Evolutionary conservation across 2,113 vertebrate species (phyloP), one percentile per base, ranked within the genome.

Genomic region (zebrafish (Danio rerio)): DNA sequence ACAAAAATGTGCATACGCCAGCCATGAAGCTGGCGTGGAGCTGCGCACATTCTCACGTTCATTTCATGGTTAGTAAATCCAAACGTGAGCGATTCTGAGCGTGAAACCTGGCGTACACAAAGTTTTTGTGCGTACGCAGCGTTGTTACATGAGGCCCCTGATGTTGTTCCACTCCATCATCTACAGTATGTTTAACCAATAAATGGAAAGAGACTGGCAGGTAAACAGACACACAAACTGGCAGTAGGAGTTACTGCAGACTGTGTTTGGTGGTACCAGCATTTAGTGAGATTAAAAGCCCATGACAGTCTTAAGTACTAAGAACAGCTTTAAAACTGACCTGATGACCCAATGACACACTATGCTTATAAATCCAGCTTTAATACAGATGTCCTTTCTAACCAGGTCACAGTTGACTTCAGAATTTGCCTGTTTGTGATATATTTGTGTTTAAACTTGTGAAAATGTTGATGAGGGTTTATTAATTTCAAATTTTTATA

Each of bases 241-340:
- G 66, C 21, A 59, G 31, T 47, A 53, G 53, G 40, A 53, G 45
- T 42, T 18, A 59, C 15, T 53, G 11, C 65, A 66, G 16, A 66
- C 16, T 43, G 45, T 16, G 15, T 79, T 79, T 62, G 15, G 21
- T 13, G 21, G 9, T 42, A 6, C 21, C 16, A 55, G 21, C 47
- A 43, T 66, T 79, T 66, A 43, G 31, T 43, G 0, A 52, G 76
- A 68, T 78, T 78, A 52, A 63, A 77, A 78, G 45, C 61, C 47
- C 63, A 40, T 53, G 43, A 53, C 21, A 78, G 47, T 62, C 12
- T 49, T 74, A 74, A 73, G 21, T 47, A 61, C 56, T 16, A 15
- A 78, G 20, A 12, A n/a, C 9, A 6, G 21, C 16, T 12, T 43
- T 55, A 66, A 11, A 55, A 42, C 53, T 74, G 69, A 71, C 69